These are phyloP conservation scores for Caenorhabditis imperialis DNA, from an alignment of 2,888 invertebrate species.

Conservation along the genomic window DNA sequence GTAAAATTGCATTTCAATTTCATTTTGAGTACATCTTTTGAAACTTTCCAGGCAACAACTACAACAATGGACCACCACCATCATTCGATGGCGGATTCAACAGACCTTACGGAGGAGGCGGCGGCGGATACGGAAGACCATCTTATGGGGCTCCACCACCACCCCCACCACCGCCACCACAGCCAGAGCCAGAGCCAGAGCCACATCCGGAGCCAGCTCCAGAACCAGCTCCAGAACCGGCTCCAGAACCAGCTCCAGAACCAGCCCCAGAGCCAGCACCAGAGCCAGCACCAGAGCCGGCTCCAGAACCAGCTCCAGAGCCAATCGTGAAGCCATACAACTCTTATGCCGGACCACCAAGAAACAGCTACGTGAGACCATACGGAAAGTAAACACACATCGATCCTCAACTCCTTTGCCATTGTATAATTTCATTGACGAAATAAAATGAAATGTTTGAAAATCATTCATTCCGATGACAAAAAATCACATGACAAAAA, in stretches of 20 bases:
- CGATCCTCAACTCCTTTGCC: background rate
- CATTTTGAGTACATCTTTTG: no score
- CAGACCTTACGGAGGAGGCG: constrained; percentile 41
- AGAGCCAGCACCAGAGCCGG: constrained; percentile 54
- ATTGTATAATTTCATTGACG: no score
- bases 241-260: constrained; percentile 50
- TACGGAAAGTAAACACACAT: constrained; percentile 40
- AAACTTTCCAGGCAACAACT: constrained; percentile 30
- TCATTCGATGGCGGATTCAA: constrained; percentile 39
- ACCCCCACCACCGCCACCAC: constrained; percentile 44
- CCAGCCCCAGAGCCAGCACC: constrained; percentile 52
- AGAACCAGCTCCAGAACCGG: constrained; percentile 45
- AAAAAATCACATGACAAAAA: constrained; percentile 20
- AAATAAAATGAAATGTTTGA: background rate
- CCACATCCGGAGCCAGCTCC: constrained; percentile 34
- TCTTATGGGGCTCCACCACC: constrained; percentile 36
- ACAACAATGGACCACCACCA: constrained; percentile 41
- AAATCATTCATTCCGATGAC: background rate
- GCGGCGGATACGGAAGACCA: constrained; percentile 42
- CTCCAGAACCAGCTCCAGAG: constrained; percentile 46
- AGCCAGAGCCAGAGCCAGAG: constrained; percentile 31
- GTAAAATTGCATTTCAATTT: constrained; percentile 4
- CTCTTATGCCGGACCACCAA: constrained; percentile 45
- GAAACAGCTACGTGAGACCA: constrained; percentile 49
- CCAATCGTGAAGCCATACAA: constrained; percentile 54